Evolutionary conservation across 2,113 vertebrate species (phyloP), one percentile per base, ranked within the genome.

Genomic region (Entomyzon cyanotis): DNA sequence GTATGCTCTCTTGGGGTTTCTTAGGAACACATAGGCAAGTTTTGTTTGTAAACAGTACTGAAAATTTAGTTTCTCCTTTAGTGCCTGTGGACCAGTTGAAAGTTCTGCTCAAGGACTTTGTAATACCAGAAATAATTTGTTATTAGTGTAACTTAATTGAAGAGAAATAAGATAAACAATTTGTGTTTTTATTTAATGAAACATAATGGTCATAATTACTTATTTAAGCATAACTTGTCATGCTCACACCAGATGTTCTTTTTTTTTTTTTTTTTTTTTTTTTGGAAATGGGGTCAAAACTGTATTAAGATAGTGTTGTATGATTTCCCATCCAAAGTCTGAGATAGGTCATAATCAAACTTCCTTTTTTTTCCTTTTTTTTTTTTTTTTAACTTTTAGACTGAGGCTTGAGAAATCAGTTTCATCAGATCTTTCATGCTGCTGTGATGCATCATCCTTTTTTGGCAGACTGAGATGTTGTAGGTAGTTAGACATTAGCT

Each of bases 271-370:
- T 35, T 76, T 49, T 46, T 31, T 25, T 35, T 81, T 52, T 46
- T 31, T 25, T 22, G 56, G 46, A 86, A 96, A 27, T 82, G 49
- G 94, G 67, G 92, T 52, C 42, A 84, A 39, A 42, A 20, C 37
- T 8, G 0, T 33, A 11, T 18, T 27, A 31, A 46, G 27, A 9
- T 12, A n/a, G 30, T 19, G 10, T 28, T 64, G 30, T n/a, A n/a
- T 1, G 2, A 27, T 7, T 74, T 53, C 9, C 10, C 10, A 14
- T 49, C 15, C 3, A 1, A 22, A 75, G 18, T 8, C 22, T n/a
- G 68, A 78, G 59, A 33, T 3, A 14, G 20, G 20, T 46, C 30
- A 25, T 59, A 31, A 59, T 21, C 31, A 58, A 52, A n/a, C 14
- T 67, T 44, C 6, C 2, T 21, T n/a, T 37, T 39, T 4, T 18